phyloP scores from a whole-genome alignment of 2,888 invertebrate genomes.

The Caenorhabditis sp. region DNA sequence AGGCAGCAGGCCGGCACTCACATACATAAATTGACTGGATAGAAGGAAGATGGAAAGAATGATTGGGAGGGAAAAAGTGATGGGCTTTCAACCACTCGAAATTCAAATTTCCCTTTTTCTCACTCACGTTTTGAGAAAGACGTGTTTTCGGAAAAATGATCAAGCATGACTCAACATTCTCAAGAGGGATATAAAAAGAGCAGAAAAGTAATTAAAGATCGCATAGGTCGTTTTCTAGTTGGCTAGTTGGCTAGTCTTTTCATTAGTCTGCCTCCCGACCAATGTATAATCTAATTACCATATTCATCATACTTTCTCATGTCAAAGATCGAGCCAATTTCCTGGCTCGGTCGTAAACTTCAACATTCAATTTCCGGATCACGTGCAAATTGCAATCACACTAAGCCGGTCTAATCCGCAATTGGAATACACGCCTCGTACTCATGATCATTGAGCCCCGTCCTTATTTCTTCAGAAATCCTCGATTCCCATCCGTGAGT shows the following conservation, averaged over 20 bases:
- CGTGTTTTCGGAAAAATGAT: no score
- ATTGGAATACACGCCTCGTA: no score
- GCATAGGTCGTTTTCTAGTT: neutral
- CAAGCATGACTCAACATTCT: no score
- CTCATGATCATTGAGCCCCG: no score
- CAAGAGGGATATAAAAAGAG: neutral
- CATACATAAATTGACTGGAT: constrained; percentile 29
- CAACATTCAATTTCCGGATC: constrained; percentile 26
- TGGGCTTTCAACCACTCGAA: constrained; percentile 40
- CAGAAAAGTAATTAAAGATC: constrained; percentile 2
- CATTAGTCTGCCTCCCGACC: neutral
- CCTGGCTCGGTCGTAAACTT: no score
- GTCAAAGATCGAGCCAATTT: constrained; percentile 8
- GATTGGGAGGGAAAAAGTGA: constrained; percentile 11
- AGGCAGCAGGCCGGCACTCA: constrained; percentile 8
- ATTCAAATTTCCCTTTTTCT: constrained; percentile 33
- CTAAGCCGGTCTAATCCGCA: no score
- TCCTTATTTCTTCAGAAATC: no score
- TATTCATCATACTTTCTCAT: constrained; percentile 6
- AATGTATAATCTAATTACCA: constrained; percentile 6
- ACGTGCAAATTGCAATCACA: no score
- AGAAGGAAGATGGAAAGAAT: neutral
- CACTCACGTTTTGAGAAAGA: neutral
- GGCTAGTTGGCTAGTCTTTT: neutral
- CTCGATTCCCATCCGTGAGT: no score